Conservation (phyloP, 2,888 invertebrate species). For the Hermodice carunculata region DNA sequence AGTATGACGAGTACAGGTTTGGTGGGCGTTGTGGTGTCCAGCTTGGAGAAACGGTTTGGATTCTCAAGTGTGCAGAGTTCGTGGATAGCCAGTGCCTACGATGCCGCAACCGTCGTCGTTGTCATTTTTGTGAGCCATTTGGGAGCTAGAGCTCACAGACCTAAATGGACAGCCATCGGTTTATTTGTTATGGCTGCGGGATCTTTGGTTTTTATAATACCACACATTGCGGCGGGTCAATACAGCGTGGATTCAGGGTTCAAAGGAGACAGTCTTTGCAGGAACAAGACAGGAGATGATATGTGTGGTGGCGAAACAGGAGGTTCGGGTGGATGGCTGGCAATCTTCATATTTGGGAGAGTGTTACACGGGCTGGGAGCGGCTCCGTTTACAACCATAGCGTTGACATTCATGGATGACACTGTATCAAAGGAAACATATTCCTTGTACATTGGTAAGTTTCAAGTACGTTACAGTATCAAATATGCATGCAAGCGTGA, state of each 20-base stretch:
- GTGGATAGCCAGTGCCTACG: slow-evolving; percentile 62
- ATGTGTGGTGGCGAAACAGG: slow-evolving; percentile 4
- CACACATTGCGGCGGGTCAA: slow-evolving; percentile 35
- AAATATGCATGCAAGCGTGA: no score
- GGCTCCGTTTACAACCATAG: slow-evolving; percentile 40
- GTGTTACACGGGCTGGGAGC: slow-evolving; percentile 36
- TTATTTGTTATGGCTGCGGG: slow-evolving; percentile 27
- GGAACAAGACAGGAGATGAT: slow-evolving; percentile 5
- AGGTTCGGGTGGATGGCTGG: slow-evolving; percentile 26
- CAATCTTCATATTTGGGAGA: slow-evolving; percentile 37
- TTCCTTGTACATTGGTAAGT: slow-evolving; percentile 38
- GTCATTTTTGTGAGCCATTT: slow-evolving; percentile 48
- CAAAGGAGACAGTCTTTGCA: no score
- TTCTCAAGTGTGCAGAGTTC: slow-evolving; percentile 61
- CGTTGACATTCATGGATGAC: slow-evolving; percentile 41
- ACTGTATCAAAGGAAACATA: slow-evolving; percentile 28
- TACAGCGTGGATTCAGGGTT: slow-evolving; percentile 22
- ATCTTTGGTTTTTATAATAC: slow-evolving; percentile 31
- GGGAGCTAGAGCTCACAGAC: slow-evolving; percentile 27
- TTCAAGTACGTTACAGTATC: no score
- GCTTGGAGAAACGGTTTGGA: slow-evolving; percentile 61
- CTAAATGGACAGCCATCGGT: slow-evolving; percentile 20
- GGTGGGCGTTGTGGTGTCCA: slow-evolving; percentile 56
- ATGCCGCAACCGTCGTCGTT: slow-evolving; percentile 60
- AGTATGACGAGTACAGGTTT: slow-evolving; percentile 26